Base-by-base conservation (phyloP, 2,113 vertebrate genomes). In the Pachycephala philippinensis region DNA sequence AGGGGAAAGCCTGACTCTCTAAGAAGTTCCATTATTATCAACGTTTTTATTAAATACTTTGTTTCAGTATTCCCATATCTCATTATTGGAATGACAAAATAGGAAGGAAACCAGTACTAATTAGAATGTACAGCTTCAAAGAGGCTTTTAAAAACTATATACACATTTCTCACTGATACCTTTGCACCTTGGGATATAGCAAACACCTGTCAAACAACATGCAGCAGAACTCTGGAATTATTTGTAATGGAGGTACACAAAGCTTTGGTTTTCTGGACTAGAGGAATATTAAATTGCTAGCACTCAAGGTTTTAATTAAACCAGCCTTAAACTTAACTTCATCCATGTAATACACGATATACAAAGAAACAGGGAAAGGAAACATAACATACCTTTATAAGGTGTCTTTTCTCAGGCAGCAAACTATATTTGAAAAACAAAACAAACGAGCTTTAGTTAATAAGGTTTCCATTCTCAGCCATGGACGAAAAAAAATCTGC, bases 321-420 rank as follows among this genome's bases (percentile, higher is more conserved):
- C 5, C 1, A 0, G 15, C 24, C 33, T 35, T 83, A 74, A 54
- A 75, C 53, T 24, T 45, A 63, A 33, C 10, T 66, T 50, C 12
- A 75, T 4, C 6, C 12, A 23, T 10, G 1, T 12, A 82, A n/a
- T 16, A 39, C 42, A 53, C 30, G 1, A 52, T 0, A 2, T 8
- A 35, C 3, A 35, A 79, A 65, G 6, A 74, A 11, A 81, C 37
- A 16, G 8, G 2, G 4, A 11, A 59, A 84, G 30, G 47, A 66
- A 66, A 53, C 17, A 50, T 3, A 64, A 93, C 97, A 84, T 98
- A 99, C 99, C 99, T 99, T 99, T 72, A 99, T 98, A 66, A 99
- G 99, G 26, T 98, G 97, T 70, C 98, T 99, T 97, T 99, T 98
- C 97, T 99, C 98, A 75, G 98, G 97, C 35, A 98, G 95, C 89